Conservation (phyloP, 2,113 vertebrate genomes). For the Leptocoma aspasia region DNA sequence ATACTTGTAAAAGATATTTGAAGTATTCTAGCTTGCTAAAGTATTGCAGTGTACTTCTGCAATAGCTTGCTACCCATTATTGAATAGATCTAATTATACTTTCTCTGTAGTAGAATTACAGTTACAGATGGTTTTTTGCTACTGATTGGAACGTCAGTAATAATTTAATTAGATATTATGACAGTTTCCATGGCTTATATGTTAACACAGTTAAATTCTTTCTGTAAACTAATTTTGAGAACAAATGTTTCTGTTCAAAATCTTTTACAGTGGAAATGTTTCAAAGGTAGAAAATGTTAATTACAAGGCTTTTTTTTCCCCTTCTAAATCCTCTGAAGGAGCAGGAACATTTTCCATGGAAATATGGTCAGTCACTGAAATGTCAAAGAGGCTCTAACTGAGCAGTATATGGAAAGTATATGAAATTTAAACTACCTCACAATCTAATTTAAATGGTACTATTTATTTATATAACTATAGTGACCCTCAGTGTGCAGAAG, state of each 20-base stretch:
- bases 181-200: slow-evolving; percentile 60
- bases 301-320: neutral
- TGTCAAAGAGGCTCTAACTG: slow-evolving; percentile 48
- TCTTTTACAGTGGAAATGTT: slow-evolving; percentile 60
- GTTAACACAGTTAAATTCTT: slow-evolving; percentile 59
- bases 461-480: slow-evolving; percentile 83
- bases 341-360: slow-evolving; percentile 62
- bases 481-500: slow-evolving; percentile 75
- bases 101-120: slow-evolving; percentile 55
- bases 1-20: slow-evolving; percentile 41
- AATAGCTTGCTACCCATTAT: slow-evolving; percentile 53
- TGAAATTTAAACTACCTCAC: slow-evolving; percentile 69
- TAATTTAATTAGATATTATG: slow-evolving; percentile 56
- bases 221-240: slow-evolving; percentile 67
- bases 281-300: slow-evolving; percentile 65
- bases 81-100: slow-evolving; percentile 44
- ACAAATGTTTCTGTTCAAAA: slow-evolving; percentile 62
- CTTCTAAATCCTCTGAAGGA: slow-evolving; percentile 43
- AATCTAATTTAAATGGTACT: slow-evolving; percentile 72
- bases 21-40: slow-evolving; percentile 42
- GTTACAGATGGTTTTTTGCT: slow-evolving; percentile 66
- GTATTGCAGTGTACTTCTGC: slow-evolving; percentile 19
- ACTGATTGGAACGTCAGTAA: slow-evolving; percentile 59
- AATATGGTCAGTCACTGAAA: slow-evolving; percentile 58
- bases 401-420: slow-evolving; percentile 68